Evolutionary conservation across 2,113 vertebrate genomes (phyloP).

Genomic region (Antigone vipio): DNA sequence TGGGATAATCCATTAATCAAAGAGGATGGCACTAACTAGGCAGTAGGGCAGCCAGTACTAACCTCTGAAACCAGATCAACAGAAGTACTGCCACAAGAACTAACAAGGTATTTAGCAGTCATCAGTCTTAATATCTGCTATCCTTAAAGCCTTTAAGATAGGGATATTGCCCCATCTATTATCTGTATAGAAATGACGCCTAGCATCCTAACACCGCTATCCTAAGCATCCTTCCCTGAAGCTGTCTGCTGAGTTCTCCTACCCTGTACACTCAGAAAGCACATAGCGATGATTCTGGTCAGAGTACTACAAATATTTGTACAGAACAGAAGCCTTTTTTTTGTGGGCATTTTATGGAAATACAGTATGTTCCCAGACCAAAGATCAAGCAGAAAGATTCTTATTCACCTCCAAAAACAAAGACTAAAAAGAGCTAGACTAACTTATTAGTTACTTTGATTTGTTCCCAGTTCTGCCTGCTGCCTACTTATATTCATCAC

Average conservation of each 20-base stretch:
- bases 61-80: neutral
- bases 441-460: neutral
- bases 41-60: neutral
- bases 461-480: neutral
- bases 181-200: neutral
- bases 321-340: neutral
- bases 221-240: neutral
- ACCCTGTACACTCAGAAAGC: neutral
- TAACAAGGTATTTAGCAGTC: neutral
- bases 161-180: neutral
- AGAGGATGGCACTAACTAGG: neutral
- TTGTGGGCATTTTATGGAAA: neutral
- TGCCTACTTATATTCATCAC: neutral
- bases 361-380: neutral
- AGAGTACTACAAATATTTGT: neutral
- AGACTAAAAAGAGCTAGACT: neutral
- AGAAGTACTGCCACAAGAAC: neutral
- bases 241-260: neutral
- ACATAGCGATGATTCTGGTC: neutral
- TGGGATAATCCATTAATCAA: neutral
- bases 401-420: neutral
- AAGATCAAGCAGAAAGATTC: neutral
- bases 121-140: neutral
- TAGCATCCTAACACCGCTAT: neutral
- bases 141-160: neutral